Percentiles rank a stretch among this genome's conserved stretches.
phyloP scores from a whole-genome alignment of 2,797 vertebrate genomes.

The Carcharodon carcharias region DNA sequence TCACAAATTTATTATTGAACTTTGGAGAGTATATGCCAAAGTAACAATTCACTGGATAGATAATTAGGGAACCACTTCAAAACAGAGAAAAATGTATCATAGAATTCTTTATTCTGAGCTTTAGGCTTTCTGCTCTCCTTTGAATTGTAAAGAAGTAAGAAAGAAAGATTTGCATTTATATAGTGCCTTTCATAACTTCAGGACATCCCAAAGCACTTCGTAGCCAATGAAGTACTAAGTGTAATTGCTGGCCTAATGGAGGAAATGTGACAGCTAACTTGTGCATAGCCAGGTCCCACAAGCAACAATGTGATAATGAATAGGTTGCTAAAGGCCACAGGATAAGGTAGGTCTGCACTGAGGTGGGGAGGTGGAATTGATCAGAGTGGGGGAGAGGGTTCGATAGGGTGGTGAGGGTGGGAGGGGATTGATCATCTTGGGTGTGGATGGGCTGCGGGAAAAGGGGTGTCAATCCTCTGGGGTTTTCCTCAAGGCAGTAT shows the following conservation, averaged over 20 bases:
- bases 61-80: background rate
- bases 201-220: background rate
- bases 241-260: background rate
- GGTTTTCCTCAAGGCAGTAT: too few species aligned
- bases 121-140: background rate
- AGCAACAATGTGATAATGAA: background rate
- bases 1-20: background rate
- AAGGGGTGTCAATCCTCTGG: too few species aligned
- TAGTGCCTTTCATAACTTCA: background rate
- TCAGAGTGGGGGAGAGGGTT: too few species aligned
- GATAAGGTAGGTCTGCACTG: too few species aligned
- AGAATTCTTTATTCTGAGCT: background rate
- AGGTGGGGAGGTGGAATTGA: too few species aligned
- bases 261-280: background rate
- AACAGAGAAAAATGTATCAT: background rate
- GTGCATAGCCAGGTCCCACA: background rate
- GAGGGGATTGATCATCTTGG: too few species aligned
- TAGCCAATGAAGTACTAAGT: background rate
- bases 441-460: too few species aligned
- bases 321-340: background rate
- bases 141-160: background rate
- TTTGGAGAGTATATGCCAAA: background rate
- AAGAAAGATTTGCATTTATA: background rate
- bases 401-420: too few species aligned
- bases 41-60: background rate